Conservation (phyloP, 1,140 invertebrate species). For the Lycorma delicatula region DNA sequence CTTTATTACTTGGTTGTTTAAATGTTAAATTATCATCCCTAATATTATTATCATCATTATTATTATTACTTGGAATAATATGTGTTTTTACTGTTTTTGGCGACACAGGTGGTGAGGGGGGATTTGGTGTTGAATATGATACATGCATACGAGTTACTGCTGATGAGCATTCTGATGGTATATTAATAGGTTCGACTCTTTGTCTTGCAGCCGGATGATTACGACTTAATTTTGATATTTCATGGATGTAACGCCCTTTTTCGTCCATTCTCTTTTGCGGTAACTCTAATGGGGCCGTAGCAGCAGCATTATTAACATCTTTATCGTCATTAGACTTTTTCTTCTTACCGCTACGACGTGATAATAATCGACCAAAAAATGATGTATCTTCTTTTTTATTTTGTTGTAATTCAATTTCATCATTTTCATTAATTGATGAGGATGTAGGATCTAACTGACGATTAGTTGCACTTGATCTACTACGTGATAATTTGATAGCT, state of each 20-base stretch:
- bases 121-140: slow-evolving; percentile 16
- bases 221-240: slow-evolving; percentile 20
- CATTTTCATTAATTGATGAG: slow-evolving; percentile 38
- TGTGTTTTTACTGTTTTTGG: not conserved
- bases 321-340: slow-evolving; percentile 37
- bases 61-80: not conserved
- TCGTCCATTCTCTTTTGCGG: slow-evolving; percentile 43
- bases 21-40: too few relatives aligned
- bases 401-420: slow-evolving; percentile 34
- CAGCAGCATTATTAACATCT: slow-evolving; percentile 11
- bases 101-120: not conserved
- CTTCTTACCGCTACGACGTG: slow-evolving; percentile 54
- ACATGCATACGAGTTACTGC: slow-evolving; percentile 16
- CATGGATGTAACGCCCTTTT: slow-evolving; percentile 43
- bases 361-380: slow-evolving; percentile 53
- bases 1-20: too few relatives aligned
- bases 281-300: slow-evolving; percentile 10
- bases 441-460: slow-evolving; percentile 31
- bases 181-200: slow-evolving; percentile 45
- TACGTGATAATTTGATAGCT: slow-evolving; percentile 28
- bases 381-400: slow-evolving; percentile 49
- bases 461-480: slow-evolving; percentile 37
- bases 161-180: slow-evolving; percentile 31
- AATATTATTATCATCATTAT: not conserved
- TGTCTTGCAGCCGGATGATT: slow-evolving; percentile 33